phyloP scores from a whole-genome alignment of 2,113 vertebrate genomes.

The Neogale vison region DNA sequence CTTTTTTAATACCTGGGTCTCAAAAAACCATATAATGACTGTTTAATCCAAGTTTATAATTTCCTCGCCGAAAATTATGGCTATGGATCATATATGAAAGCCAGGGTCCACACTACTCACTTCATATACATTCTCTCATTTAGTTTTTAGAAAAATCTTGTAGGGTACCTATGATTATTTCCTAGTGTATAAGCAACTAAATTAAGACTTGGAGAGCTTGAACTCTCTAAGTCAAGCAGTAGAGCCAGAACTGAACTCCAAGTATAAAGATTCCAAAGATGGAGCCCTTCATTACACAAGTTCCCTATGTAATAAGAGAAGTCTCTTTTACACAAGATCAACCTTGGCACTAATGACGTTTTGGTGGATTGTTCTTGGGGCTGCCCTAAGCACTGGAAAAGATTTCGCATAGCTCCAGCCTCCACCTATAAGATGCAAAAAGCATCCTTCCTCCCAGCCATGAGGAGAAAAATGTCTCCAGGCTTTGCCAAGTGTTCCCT shows the following conservation, averaged over 20 bases:
- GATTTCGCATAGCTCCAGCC: background rate
- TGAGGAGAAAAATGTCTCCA: background rate
- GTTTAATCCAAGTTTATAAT: background rate
- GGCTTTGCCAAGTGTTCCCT: background rate
- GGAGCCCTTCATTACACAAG: background rate
- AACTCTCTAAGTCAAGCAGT: background rate
- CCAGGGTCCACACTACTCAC: background rate
- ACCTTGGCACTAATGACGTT: background rate
- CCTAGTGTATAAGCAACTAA: background rate
- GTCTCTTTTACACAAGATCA: background rate
- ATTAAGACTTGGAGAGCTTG: background rate
- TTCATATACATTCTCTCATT: background rate
- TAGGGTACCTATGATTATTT: background rate
- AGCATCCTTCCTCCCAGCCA: background rate
- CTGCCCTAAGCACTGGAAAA: rapidly evolving
- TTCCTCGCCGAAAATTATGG: background rate
- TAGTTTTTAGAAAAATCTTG: background rate
- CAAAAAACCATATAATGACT: background rate
- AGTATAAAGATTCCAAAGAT: background rate
- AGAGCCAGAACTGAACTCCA: background rate
- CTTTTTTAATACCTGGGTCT: background rate
- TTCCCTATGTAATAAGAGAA: background rate
- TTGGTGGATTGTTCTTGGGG: background rate
- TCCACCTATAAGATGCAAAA: background rate
- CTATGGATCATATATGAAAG: background rate